Evolutionary conservation across 2,797 vertebrate species (phyloP).

Genomic region (Erpetoichthys calabaricus): DNA sequence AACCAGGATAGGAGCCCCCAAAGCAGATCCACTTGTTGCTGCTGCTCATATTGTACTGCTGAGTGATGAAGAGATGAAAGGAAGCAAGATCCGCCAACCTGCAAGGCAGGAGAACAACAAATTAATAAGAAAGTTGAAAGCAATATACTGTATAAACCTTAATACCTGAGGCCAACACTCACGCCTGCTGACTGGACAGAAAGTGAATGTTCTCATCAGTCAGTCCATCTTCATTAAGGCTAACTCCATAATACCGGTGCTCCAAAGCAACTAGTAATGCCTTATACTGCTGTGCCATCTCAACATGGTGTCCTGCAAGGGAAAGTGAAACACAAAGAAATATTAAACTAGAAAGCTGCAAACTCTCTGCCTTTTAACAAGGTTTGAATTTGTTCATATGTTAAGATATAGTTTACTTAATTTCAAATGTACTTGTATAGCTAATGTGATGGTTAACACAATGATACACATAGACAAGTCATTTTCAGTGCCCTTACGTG

Average conservation of each 20-base stretch:
- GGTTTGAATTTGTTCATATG: too few species aligned
- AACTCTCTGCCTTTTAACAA: neutral
- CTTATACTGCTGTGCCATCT: slow-evolving; percentile 47
- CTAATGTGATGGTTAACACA: too few species aligned
- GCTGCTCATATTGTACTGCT: slow-evolving; percentile 46
- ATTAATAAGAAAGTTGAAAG: neutral
- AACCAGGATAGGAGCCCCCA: slow-evolving; percentile 69
- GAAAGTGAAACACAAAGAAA: neutral
- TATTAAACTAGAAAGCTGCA: neutral
- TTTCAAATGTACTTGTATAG: too few species aligned
- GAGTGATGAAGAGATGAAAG: slow-evolving; percentile 49
- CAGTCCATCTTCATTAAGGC: slow-evolving; percentile 51
- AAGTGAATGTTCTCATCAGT: slow-evolving; percentile 37
- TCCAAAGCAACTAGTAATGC: slow-evolving; percentile 63
- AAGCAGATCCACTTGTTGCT: slow-evolving; percentile 72
- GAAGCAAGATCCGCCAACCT: slow-evolving; percentile 48
- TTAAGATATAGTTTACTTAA: too few species aligned
- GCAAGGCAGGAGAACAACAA: slow-evolving; percentile 5
- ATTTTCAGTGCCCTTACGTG: too few species aligned
- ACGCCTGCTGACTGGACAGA: slow-evolving; percentile 74
- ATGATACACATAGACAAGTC: too few species aligned
- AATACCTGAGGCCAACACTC: slow-evolving; percentile 27
- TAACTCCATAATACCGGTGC: slow-evolving; percentile 71
- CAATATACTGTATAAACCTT: neutral
- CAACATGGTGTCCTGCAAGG: slow-evolving; percentile 58